Percentiles rank a stretch among this genome's conserved stretches.
Conservation (phyloP, 2,113 vertebrate genomes). For the Delphinus delphis region DNA sequence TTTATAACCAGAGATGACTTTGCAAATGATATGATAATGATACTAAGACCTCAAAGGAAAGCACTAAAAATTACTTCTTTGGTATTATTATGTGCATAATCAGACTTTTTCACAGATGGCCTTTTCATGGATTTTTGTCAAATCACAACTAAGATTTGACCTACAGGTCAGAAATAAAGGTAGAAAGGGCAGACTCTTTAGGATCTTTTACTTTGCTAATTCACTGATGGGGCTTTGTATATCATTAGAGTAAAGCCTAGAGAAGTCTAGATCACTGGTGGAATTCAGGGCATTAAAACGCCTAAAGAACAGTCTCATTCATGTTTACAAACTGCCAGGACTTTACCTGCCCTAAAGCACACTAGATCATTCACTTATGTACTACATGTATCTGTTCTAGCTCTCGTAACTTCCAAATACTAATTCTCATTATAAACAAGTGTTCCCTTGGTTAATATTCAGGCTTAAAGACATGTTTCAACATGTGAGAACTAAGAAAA, state of each 20-base stretch:
- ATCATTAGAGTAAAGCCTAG: constrained; percentile 25
- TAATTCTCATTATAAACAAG: constrained; percentile 44
- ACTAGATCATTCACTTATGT: constrained; percentile 19
- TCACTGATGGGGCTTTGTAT: constrained; percentile 2
- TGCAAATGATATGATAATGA: constrained; percentile 27
- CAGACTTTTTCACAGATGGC: background rate
- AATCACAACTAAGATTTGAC: background rate
- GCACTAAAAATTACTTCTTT: constrained; percentile 20
- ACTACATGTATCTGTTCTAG: background rate
- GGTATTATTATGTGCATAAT: background rate
- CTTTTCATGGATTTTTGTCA: background rate
- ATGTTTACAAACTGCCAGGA: background rate
- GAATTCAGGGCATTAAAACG: constrained; percentile 53
- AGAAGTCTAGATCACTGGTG: constrained; percentile 12
- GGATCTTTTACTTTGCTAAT: background rate
- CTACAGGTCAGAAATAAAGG: background rate
- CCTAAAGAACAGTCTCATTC: constrained; percentile 35
- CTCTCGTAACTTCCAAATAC: constrained; percentile 37
- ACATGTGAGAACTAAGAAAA: constrained; percentile 48
- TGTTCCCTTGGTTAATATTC: constrained; percentile 40
- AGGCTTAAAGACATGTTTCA: constrained; percentile 49
- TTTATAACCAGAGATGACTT: background rate
- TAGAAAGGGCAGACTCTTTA: background rate
- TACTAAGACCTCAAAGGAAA: constrained; percentile 4
- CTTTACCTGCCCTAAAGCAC: constrained; percentile 7